Evolutionary conservation across 2,888 invertebrate species (phyloP).

Genomic region (Himalopsyche japonica): DNA sequence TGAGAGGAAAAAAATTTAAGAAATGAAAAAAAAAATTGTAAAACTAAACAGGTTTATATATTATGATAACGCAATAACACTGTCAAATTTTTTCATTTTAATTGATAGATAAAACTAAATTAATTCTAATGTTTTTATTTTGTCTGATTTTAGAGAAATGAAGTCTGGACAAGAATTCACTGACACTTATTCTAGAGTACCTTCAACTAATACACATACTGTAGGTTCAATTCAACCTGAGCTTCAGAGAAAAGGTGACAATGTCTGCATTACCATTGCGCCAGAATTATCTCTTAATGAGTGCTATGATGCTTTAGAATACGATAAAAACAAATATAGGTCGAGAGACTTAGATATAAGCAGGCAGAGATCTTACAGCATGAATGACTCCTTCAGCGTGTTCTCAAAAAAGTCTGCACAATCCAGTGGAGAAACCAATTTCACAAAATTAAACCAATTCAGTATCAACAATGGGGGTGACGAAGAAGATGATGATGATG

Average conservation of each 20-base stretch:
- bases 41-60: too few relatives aligned
- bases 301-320: constrained; percentile 48
- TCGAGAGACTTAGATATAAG: not conserved
- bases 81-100: too few relatives aligned
- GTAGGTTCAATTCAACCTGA: not conserved
- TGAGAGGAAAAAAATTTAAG: too few relatives aligned
- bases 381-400: constrained; percentile 57
- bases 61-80: too few relatives aligned
- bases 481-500: constrained; percentile 42
- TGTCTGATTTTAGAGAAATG: constrained; percentile 31
- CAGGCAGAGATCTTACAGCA: constrained; percentile 50
- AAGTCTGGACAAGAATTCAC: constrained; percentile 25
- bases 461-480: not conserved
- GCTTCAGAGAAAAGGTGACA: constrained; percentile 4
- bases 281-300: constrained; percentile 45
- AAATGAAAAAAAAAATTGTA: too few relatives aligned
- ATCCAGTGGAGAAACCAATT: not conserved
- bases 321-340: constrained; percentile 44
- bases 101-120: too few relatives aligned
- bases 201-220: constrained; percentile 1
- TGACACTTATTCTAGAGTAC: constrained; percentile 30
- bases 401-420: constrained; percentile 49
- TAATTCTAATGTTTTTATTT: too few relatives aligned
- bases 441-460: not conserved
- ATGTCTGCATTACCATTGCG: constrained; percentile 14